Evolutionary conservation across 2,113 vertebrate genomes (phyloP), one percentile per base, ranked within the genome.

Genomic region (Ornithorhynchus anatinus): DNA sequence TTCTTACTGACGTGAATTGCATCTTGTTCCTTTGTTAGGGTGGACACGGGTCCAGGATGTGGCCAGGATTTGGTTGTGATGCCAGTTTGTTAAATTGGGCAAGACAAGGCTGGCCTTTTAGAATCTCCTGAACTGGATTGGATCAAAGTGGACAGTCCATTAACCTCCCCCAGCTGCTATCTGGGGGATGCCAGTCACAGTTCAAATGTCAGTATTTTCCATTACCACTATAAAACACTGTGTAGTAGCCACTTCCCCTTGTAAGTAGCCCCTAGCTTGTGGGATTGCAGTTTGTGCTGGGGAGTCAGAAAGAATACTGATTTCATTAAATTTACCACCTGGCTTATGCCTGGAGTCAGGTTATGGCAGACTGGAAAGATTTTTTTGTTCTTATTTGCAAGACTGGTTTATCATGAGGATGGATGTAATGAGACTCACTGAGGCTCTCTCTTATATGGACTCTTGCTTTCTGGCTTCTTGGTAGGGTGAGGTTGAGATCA

Each of bases 401-500:
- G 59, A 22, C 31, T 47, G 27, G 47, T 8, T 7, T 75, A 45
- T 44, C 48, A 29, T 48, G 53, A 57, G 72, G 69, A 43, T 62
- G 59, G 15, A 33, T 42, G 1, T 64, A 23, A 51, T n/a, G 62
- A 52, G 58, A 38, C 57, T 13, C 25, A 62, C 73, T 37, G 13
- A 76, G 69, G 72, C 67, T 76, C 32, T 80, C 72, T 72, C 57
- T 80, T 69, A 71, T 69, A 36, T 32, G 54, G 50, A 68, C 35
- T 70, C 31, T 6, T 23, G 7, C 20, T 65, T 75, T 59, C 78
- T 69, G 80, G 85, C 52, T 74, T 85, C 82, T 86, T 75, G 80
- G 53, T 81, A 99, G 97, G 77, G 96, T 99, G 53, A 90, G 98
- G 39, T 70, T 99, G 89, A 93, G 96, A 80, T 99, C 98, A 0